Evolutionary conservation across 37 sponge, comb jelly and placozoan species (phyloP), one percentile per base, ranked within the genome.

Genomic region (Ianthella basta): DNA sequence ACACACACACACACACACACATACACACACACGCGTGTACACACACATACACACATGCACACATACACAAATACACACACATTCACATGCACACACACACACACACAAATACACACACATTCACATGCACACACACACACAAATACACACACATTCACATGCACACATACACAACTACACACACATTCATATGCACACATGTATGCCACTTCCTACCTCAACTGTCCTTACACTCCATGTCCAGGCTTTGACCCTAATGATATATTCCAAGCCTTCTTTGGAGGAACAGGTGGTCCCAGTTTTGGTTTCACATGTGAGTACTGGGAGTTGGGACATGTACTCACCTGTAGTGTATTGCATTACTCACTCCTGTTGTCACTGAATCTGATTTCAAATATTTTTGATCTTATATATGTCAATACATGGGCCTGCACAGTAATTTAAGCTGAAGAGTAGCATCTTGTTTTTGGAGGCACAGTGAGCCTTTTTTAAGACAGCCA

Each of bases 191-290:
- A 40, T 6, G 34, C 70, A 69, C 34, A 69, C 34, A 69, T 6
- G 6, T 33, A 69, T 6, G 34, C 70, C 38, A 38, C 54, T 44
- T 44, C 6, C 50, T 44, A 44, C 50, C 50, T 44, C 50, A 44
- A 44, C 50, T 44, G 50, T 44, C 8, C 50, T 10, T 10, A 44
- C 8, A n/a, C 50, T 44, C 50, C 8, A 44, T 10, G 8, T 69
- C 4, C 80, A 81, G 94, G 83, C 40, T 67, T 93, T 63, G 91
- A 93, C 82, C 94, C 94, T 0, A 85, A 66, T 30, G 80, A 87
- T 38, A 81, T 93, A 53, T 93, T 93, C 75, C 86, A 86, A 59
- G 67, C 83, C 54, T 85, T 93, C 68, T 93, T 93, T 82, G 86
- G 88, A 60, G 92, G 92, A 75, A 8, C n/a, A 36, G 78, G 54